Evolutionary conservation across 2,797 vertebrate species (phyloP), one percentile per base, ranked within the genome.

Genomic region (Clarias laeviceps): DNA sequence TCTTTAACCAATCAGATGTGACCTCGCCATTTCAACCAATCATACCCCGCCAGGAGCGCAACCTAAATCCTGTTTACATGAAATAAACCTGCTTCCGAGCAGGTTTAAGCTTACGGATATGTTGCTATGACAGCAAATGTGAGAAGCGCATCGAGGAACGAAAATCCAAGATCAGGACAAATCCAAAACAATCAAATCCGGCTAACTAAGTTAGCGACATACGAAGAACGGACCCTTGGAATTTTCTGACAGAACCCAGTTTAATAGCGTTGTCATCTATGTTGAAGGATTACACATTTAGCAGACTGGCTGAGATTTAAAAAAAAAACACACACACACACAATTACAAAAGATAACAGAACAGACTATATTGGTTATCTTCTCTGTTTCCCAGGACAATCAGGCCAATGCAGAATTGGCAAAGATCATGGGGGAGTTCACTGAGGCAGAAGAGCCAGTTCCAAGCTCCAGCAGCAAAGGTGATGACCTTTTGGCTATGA

Each of bases 401-500:
- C 96, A 94, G 20, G 93, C 94, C 85, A 97, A 92, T 70, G 94
- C 96, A 65, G 96, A 97, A 91, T 94, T 99, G 88, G 94, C 94
- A 69, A 96, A 96, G 87, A 99, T 99, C 93, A 97, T 98, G 96
- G 97, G 96, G 1, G 96, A 98, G 90, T 95, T 99, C 90, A 95
- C 94, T 15, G 94, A 96, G 82, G 89, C 88, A 0, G 95, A 91
- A 77, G 94, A 95, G 87, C 91, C 93, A 0, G 90, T 91, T 24
- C 88, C 73, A 79, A 92, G 91, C 37, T 57, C 90, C 82, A 93
- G 94, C 92, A 97, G 90, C 93, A 99, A 98, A 90, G 98, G 98
- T 40, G 98, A 97, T 1, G 97, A 99, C 88, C 93, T 99, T 83
- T 92, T 99, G 83, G 97, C 97, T 69, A 96, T 99, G 96, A 99